Evolutionary conservation across 2,113 vertebrate species (phyloP).

Genomic region (Phalacrocorax pelagicus): DNA sequence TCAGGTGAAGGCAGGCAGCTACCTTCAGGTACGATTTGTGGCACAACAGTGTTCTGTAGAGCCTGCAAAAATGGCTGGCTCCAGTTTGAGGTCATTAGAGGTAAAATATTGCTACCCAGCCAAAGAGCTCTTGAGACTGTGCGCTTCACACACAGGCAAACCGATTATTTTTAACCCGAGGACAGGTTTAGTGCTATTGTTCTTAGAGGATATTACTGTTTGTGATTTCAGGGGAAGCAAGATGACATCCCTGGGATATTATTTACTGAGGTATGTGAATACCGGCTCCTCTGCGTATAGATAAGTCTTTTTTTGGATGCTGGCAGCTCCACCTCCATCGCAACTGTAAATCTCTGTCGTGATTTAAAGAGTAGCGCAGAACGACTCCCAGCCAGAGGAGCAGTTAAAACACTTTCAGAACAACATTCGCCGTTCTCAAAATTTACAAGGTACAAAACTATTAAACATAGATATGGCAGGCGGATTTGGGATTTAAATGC

Average conservation of each 20-base stretch:
- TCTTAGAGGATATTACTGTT: conserved; percentile 14
- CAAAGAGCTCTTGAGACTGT: conserved; percentile 4
- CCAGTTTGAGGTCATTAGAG: conserved; percentile 37
- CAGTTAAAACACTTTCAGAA: background rate
- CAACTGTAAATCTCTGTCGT: background rate
- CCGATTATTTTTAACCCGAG: conserved; percentile 44
- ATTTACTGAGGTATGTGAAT: background rate
- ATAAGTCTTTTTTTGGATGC: background rate
- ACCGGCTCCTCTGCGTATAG: background rate
- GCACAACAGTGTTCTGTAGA: background rate
- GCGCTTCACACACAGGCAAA: background rate
- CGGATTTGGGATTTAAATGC: background rate
- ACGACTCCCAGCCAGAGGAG: background rate
- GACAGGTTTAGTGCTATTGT: conserved; percentile 68
- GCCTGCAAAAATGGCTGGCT: conserved; percentile 46
- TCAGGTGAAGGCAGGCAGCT: background rate
- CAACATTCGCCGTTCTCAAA: background rate
- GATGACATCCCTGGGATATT: background rate
- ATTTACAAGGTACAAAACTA: background rate
- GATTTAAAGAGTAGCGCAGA: background rate
- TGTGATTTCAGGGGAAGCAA: conserved; percentile 11
- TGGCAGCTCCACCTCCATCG: background rate
- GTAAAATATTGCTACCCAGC: conserved; percentile 57
- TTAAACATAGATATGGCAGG: background rate
- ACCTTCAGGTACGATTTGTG: background rate